These are phyloP conservation scores for Cepaea hortensis DNA, from an alignment of 2,888 invertebrate genomes.

Conservation along the genomic window DNA sequence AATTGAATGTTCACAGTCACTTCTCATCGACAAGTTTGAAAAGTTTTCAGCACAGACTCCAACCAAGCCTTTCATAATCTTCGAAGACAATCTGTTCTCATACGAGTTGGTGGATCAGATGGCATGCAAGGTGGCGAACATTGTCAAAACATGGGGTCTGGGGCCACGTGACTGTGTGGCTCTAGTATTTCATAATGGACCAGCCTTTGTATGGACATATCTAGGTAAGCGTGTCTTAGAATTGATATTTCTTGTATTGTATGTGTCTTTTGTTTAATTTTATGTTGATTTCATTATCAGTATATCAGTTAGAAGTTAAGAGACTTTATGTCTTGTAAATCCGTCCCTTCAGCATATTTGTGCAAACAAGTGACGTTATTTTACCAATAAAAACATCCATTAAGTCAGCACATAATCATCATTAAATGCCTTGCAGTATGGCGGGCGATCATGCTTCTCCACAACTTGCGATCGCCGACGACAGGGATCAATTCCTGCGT, in stretches of 20 bases:
- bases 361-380: too few species aligned
- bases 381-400: too few species aligned
- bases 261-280: neutral
- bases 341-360: too few species aligned
- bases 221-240: slow-evolving; percentile 59
- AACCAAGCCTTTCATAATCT: slow-evolving; percentile 60
- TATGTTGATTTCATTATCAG: neutral
- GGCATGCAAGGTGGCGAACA: slow-evolving; percentile 67
- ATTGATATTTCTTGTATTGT: neutral
- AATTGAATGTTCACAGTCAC: slow-evolving; percentile 24
- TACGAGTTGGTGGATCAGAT: slow-evolving; percentile 64
- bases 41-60: slow-evolving; percentile 55
- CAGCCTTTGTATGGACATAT: slow-evolving; percentile 71
- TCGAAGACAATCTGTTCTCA: slow-evolving; percentile 62
- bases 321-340: too few species aligned
- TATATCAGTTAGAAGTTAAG: too few species aligned
- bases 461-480: too few species aligned
- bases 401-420: too few species aligned
- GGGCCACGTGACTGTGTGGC: slow-evolving; percentile 67
- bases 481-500: too few species aligned
- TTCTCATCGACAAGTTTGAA: slow-evolving; percentile 63
- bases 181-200: slow-evolving; percentile 68
- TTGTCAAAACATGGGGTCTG: slow-evolving; percentile 51
- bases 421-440: too few species aligned
- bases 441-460: too few species aligned